Evolutionary conservation across 2,113 vertebrate species (phyloP).

Genomic region (Hystrix brachyura): DNA sequence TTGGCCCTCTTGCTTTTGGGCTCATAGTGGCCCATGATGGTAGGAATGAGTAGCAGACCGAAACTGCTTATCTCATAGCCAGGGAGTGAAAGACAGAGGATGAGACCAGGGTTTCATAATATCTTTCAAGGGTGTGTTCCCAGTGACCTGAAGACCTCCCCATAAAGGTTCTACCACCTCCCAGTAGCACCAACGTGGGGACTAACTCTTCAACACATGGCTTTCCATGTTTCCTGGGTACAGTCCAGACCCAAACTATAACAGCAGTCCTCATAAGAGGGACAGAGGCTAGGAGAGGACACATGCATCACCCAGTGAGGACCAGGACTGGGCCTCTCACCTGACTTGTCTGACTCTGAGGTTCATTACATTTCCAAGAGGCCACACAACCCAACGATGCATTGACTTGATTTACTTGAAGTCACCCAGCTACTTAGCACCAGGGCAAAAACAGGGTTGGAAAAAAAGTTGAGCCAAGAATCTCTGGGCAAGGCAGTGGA

Average conservation of each 20-base stretch:
- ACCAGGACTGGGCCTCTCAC: not conserved
- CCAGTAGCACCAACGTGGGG: not conserved
- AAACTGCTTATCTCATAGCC: not conserved
- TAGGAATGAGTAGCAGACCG: not conserved
- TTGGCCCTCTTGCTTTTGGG: not conserved
- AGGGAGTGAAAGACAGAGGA: not conserved
- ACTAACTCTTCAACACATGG: not conserved
- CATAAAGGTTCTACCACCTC: not conserved
- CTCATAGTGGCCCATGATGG: not conserved
- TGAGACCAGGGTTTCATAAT: not conserved
- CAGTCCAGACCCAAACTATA: not conserved
- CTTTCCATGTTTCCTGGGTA: not conserved
- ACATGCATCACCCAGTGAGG: not conserved
- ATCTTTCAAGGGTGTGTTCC: not conserved
- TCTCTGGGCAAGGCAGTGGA: not conserved
- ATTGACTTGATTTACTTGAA: not conserved
- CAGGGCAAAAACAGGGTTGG: not conserved
- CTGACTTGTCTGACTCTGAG: not conserved
- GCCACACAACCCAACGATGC: not conserved
- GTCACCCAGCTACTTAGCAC: not conserved
- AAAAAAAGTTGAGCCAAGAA: not conserved
- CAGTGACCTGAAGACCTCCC: not conserved
- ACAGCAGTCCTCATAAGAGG: not conserved
- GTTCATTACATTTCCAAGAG: not conserved
- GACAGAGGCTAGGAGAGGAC: not conserved